Percentiles rank a stretch among this genome's conserved stretches.
These are phyloP conservation scores for Cylloceria caligata DNA, from an alignment of 2,888 invertebrate genomes.

Conservation along the genomic window DNA sequence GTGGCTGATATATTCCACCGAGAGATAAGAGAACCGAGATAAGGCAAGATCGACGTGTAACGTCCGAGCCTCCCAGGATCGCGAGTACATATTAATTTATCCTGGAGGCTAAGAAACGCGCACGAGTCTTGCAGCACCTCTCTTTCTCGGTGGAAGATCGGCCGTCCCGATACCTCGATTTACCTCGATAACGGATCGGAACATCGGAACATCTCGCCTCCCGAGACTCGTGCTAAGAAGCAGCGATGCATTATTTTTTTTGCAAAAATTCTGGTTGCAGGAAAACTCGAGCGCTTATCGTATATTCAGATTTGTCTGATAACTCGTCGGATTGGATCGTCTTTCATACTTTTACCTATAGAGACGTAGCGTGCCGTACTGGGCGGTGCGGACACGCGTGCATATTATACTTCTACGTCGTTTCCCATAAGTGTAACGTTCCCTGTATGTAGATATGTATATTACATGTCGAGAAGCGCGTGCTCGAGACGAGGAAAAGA, in stretches of 20 bases:
- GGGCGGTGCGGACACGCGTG: conserved; percentile 62
- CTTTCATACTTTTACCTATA: conserved; percentile 45
- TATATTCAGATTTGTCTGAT: conserved; percentile 59
- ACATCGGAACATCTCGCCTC: conserved; percentile 14
- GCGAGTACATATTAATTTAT: conserved; percentile 62
- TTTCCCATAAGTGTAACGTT: conserved; percentile 20
- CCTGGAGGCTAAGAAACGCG: conserved; percentile 29
- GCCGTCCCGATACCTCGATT: conserved; percentile 51
- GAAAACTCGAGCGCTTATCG: conserved; percentile 49
- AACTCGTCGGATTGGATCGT: conserved; percentile 53
- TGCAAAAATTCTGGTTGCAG: conserved; percentile 27
- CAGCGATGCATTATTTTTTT: conserved; percentile 2
- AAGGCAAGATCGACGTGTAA: conserved; percentile 26
- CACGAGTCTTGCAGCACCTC: neutral
- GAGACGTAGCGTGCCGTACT: conserved; percentile 32
- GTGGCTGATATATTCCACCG: conserved; percentile 47
- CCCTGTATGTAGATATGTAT: conserved; percentile 7
- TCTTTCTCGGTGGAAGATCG: conserved; percentile 36
- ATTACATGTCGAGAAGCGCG: conserved; percentile 40
- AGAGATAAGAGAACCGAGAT: conserved; percentile 60
- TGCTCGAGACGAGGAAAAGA: conserved; percentile 63
- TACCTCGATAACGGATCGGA: conserved; percentile 48
- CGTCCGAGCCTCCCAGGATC: conserved; percentile 15
- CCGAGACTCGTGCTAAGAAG: neutral
- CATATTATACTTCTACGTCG: conserved; percentile 55